A percentile compares a stretch with the other conserved stretches of the same genome.
phyloP scores from a whole-genome alignment of 2,113 vertebrate genomes.

The Gobiocypris rarus region DNA sequence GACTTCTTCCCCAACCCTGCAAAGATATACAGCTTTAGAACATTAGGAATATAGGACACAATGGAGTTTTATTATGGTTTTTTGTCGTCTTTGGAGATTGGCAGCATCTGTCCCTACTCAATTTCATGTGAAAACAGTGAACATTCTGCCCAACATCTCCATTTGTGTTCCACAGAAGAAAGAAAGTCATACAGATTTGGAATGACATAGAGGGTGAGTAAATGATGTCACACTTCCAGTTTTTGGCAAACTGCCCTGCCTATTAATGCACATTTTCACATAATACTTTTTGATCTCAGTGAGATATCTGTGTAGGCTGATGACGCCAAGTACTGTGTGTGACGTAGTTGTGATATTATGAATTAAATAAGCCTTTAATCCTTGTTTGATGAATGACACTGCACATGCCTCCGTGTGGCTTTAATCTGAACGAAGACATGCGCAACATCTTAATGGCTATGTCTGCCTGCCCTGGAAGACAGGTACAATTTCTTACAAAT shows the following conservation, averaged over 20 bases:
- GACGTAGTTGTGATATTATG: not conserved
- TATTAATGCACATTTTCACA: not conserved
- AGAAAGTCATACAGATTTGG: not conserved
- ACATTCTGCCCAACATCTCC: not conserved
- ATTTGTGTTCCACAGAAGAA: not conserved
- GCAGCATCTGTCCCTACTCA: not conserved
- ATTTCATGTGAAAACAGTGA: not conserved
- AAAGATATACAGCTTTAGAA: not conserved
- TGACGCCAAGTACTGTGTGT: not conserved
- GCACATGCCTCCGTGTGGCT: not conserved
- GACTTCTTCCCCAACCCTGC: not conserved
- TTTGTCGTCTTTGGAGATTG: not conserved
- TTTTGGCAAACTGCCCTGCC: not conserved
- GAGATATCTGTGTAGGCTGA: not conserved
- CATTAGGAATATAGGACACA: not conserved
- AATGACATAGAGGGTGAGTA: not conserved
- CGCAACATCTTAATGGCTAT: not conserved
- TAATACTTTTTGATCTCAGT: not conserved
- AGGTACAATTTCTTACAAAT: constrained; percentile 16
- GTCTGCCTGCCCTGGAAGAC: not conserved
- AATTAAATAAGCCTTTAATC: not conserved
- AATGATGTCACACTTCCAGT: not conserved
- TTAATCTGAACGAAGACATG: constrained; percentile 5
- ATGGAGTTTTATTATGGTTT: not conserved
- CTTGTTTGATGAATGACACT: constrained; percentile 1